Percentiles rank a stretch among this genome's conserved stretches.
Conservation (phyloP, 2,797 vertebrate species). For the Coluber constrictor region DNA sequence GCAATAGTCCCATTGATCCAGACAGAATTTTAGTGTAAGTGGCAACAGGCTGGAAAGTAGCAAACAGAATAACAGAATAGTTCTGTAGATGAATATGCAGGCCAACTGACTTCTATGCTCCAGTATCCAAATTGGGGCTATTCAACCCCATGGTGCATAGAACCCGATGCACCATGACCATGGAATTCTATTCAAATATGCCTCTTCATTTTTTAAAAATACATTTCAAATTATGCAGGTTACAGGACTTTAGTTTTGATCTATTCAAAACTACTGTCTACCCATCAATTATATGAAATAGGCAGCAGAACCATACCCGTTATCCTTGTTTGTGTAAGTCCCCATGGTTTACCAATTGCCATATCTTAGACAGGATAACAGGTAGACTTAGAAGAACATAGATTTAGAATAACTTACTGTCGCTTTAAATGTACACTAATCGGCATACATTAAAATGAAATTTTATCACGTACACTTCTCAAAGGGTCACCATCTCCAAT, state of each 20-base stretch:
- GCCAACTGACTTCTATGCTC: background rate
- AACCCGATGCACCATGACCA: background rate
- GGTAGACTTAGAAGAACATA: too few species aligned
- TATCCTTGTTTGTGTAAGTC: background rate
- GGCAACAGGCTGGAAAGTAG: background rate
- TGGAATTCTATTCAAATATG: background rate
- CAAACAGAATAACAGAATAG: background rate
- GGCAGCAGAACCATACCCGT: background rate
- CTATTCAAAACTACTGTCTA: background rate
- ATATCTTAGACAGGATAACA: background rate
- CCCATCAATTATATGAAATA: background rate
- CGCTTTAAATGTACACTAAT: too few species aligned
- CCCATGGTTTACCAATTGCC: background rate
- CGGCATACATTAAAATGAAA: too few species aligned
- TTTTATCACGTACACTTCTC: too few species aligned
- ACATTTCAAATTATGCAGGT: background rate
- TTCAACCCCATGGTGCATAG: background rate
- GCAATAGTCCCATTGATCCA: background rate
- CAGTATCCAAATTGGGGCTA: too few species aligned
- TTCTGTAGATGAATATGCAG: background rate
- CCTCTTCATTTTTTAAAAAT: background rate
- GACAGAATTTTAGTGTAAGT: background rate
- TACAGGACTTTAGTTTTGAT: background rate
- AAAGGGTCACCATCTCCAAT: too few species aligned
- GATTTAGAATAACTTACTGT: too few species aligned